Base-by-base conservation (phyloP, 30 jellyfish, hydroid and myxozoan species). In the Chironex yamaguchii region DNA sequence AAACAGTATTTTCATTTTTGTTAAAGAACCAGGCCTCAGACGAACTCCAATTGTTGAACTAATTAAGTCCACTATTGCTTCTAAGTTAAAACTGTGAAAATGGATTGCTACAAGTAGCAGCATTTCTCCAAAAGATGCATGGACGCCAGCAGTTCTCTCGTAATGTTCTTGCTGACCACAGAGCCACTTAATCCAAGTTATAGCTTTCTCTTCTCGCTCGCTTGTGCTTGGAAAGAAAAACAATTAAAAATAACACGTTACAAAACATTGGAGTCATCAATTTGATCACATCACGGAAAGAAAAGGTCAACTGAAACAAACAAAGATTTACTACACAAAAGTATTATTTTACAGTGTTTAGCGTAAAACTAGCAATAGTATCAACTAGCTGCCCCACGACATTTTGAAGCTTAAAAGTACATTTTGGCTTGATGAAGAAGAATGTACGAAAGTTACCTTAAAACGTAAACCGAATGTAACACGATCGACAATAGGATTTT, bases 31-130 rank as follows among this genome's bases (percentile, higher is more conserved):
- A 28, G 96, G 97, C 34, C 93, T 79, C 84, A 94, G 87, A 73
- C 85, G 89, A 82, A 94, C 84, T 36, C 97, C 86, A 35, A 94
- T 84, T 4, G 96, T 86, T 3, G 95, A 14, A 49, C 89, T 81
- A 4, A 94, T 92, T 29, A 94, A 95, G 51, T 94, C 96, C 17
- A 89, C 97, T 64, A 94, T 89, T 1, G 99, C 98, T 71, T 94
- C 99, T 30, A 94, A 87, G 42, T 96, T 89, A 89, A 75, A 74
- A 76, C 97, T 74, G 74, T 94, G 99, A 71, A 94, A 94, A 62
- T 94, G 99, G 49, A 94, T 94, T 51, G 99, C 99, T 29, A 94
- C 89, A 49, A 94, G 84, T 53, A 94, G 89, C 33, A 94, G 95
- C 90, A 91, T 89, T 64, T 94, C 99, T 2, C 97, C 97, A 31